phyloP scores from a whole-genome alignment of 2,113 vertebrate genomes.

The Athene noctua region DNA sequence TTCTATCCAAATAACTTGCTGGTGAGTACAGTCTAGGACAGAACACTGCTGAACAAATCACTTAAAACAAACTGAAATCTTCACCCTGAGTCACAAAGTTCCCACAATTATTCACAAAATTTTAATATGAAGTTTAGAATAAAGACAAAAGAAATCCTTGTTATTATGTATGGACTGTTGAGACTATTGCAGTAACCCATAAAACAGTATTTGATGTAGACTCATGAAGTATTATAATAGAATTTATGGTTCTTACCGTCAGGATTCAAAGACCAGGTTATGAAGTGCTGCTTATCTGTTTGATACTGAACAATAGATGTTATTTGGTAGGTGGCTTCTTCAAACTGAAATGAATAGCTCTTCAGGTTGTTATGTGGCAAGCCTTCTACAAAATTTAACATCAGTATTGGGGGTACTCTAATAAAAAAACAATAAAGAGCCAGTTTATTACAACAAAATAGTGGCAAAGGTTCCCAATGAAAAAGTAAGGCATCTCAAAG shows the following conservation, averaged over 20 bases:
- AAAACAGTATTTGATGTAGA: background rate
- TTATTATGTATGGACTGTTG: background rate
- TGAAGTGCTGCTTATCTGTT: conserved; percentile 80
- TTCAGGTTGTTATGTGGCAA: conserved; percentile 79
- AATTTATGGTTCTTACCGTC: conserved; percentile 78
- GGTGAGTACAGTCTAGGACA: background rate
- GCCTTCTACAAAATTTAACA: conserved; percentile 89
- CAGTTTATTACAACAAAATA: background rate
- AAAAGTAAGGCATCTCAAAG: background rate
- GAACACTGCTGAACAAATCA: background rate
- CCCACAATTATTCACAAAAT: background rate
- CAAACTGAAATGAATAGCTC: conserved; percentile 80
- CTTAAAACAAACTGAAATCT: background rate
- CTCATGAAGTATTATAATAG: background rate
- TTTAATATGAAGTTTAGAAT: background rate
- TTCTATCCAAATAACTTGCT: background rate
- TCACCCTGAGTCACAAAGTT: background rate
- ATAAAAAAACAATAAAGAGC: conserved; percentile 21
- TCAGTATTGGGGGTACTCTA: conserved; percentile 84
- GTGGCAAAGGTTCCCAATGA: background rate
- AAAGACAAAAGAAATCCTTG: background rate
- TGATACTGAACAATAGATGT: conserved; percentile 83
- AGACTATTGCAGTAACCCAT: background rate
- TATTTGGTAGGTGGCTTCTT: conserved; percentile 75
- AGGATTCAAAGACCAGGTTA: conserved; percentile 82